Conservation (phyloP, 2,113 vertebrate genomes). For the Xyliphius kryptos region DNA sequence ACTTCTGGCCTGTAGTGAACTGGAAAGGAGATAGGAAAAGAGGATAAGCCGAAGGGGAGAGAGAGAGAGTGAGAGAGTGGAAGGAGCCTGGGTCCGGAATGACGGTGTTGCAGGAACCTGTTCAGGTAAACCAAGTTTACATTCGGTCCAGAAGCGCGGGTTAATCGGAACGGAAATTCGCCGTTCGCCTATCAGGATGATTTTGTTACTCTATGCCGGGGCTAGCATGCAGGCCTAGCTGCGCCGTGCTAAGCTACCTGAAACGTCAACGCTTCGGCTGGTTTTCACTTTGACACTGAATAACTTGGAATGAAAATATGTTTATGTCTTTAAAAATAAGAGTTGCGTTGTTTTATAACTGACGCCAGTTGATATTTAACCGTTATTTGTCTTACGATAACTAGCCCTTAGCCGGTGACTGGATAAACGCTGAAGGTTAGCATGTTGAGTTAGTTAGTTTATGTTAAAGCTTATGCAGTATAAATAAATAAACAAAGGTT, state of each 20-base stretch:
- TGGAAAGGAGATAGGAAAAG: too few relatives aligned
- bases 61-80: too few relatives aligned
- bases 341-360: background rate
- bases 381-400: background rate
- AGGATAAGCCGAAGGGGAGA: too few relatives aligned
- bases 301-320: background rate
- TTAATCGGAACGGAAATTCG: too few relatives aligned
- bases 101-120: too few relatives aligned
- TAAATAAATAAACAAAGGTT: background rate
- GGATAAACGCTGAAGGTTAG: background rate
- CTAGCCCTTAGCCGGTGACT: background rate
- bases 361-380: background rate
- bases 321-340: background rate
- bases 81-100: too few relatives aligned
- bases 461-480: background rate
- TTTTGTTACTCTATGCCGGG: constrained; percentile 37
- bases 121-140: too few relatives aligned
- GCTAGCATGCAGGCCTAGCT: constrained; percentile 25
- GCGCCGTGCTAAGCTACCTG: background rate
- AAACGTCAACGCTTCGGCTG: background rate
- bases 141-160: too few relatives aligned
- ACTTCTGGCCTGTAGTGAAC: too few relatives aligned
- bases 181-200: too few relatives aligned
- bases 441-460: constrained; percentile 2
- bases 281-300: background rate